phyloP scores from a whole-genome alignment of 23 tunicate species.

The Oikopleura vanhoeffeni region DNA sequence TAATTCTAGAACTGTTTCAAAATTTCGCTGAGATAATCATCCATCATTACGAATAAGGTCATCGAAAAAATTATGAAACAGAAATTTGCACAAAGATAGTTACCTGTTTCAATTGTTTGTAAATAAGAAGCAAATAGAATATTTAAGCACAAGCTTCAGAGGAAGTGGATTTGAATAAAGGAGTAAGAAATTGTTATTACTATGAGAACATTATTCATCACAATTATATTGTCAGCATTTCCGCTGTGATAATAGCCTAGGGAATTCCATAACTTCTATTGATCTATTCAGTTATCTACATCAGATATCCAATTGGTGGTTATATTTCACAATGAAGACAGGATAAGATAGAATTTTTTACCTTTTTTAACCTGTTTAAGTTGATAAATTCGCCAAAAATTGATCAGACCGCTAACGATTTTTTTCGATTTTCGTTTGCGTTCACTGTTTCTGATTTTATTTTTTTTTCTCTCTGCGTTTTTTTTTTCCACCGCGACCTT shows the following conservation, averaged over 20 bases:
- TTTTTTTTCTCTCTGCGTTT: neutral
- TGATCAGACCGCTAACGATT: neutral
- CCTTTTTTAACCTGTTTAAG: neutral
- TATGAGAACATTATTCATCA: neutral
- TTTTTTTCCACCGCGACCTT: too few relatives aligned
- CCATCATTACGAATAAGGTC: neutral
- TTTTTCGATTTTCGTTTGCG: neutral
- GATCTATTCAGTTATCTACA: neutral
- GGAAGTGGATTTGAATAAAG: neutral
- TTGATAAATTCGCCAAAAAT: neutral
- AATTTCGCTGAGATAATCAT: neutral
- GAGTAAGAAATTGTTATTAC: neutral
- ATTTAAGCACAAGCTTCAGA: neutral
- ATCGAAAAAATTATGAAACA: neutral
- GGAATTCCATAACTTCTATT: neutral
- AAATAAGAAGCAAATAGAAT: neutral
- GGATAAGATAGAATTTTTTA: neutral
- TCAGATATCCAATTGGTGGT: neutral
- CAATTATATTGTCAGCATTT: neutral
- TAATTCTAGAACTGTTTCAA: neutral
- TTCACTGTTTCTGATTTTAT: neutral
- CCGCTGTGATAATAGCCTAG: neutral
- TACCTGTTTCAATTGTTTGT: neutral
- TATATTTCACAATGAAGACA: neutral
- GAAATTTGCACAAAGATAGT: neutral